phyloP scores from a whole-genome alignment of 2,113 vertebrate species.

The Phylloscopus trochiloides region DNA sequence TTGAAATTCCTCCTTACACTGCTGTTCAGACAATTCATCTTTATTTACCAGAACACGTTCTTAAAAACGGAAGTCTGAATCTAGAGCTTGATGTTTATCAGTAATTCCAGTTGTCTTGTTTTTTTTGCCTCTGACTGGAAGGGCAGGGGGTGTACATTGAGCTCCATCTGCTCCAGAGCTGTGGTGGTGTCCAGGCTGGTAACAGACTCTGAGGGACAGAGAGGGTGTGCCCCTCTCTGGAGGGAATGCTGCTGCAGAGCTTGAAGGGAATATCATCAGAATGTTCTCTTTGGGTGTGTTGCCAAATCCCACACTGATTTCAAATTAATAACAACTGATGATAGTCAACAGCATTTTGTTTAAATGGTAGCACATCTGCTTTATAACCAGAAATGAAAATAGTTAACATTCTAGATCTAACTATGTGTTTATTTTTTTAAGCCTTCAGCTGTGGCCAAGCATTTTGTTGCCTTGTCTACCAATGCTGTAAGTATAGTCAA shows the following conservation, averaged over 20 bases:
- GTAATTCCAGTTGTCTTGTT: background rate
- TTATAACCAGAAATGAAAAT: background rate
- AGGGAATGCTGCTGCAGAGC: background rate
- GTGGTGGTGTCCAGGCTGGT: background rate
- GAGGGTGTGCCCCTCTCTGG: background rate
- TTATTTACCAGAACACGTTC: background rate
- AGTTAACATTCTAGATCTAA: background rate
- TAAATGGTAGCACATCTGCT: background rate
- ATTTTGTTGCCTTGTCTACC: slow-evolving; percentile 97
- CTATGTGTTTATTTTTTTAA: slow-evolving; percentile 50
- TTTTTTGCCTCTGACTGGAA: background rate
- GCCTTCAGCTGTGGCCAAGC: slow-evolving; percentile 92
- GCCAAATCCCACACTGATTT: background rate
- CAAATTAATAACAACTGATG: background rate
- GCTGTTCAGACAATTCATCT: background rate
- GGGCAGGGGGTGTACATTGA: rapidly evolving
- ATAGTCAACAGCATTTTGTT: background rate
- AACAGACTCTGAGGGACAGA: background rate
- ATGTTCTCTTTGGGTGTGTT: background rate
- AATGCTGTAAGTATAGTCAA: slow-evolving; percentile 84
- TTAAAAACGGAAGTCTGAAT: background rate
- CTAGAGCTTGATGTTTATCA: background rate
- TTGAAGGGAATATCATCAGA: background rate
- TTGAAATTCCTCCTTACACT: background rate
- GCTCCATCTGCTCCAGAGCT: background rate